Conservation (phyloP, 2,797 vertebrate species). For the Oryzias sinensis region DNA sequence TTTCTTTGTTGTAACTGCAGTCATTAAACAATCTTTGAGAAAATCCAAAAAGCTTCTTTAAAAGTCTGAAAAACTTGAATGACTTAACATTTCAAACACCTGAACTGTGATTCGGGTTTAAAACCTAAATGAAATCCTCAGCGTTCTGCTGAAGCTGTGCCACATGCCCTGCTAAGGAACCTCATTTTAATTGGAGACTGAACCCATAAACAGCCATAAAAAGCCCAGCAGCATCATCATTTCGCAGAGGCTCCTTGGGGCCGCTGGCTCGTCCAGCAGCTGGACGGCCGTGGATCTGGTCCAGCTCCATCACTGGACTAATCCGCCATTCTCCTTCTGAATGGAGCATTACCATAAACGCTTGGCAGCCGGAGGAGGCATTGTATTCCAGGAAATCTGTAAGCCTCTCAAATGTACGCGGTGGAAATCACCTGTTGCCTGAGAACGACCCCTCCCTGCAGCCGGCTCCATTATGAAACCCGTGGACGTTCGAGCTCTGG, state of each 20-base stretch:
- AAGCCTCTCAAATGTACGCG: conserved; percentile 59
- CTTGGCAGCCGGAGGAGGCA: conserved; percentile 60
- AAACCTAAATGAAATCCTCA: background rate
- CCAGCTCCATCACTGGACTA: conserved; percentile 65
- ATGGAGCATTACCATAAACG: conserved; percentile 71
- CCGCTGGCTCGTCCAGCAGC: conserved; percentile 31
- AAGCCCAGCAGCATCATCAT: background rate
- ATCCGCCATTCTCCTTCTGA: conserved; percentile 70
- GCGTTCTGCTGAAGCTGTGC: background rate
- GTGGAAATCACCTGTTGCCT: conserved; percentile 70
- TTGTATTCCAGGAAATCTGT: conserved; percentile 64
- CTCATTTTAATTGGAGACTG: conserved; percentile 2
- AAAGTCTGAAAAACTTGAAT: too few species aligned
- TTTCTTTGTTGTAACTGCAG: too few species aligned
- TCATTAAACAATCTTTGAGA: too few species aligned
- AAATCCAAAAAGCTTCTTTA: too few species aligned
- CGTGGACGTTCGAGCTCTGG: conserved; percentile 41
- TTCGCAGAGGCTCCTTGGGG: conserved; percentile 14
- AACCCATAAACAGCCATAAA: background rate
- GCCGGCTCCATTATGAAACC: conserved; percentile 54
- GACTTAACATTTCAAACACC: background rate
- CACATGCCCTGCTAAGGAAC: too few species aligned
- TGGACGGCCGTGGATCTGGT: conserved; percentile 51
- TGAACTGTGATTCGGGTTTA: conserved; percentile 2
- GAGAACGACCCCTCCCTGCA: conserved; percentile 44